A percentile compares a stretch with the other conserved stretches of the same genome.
Evolutionary conservation across 2,797 vertebrate genomes (phyloP).

Genomic region (Falco novaeseelandiae): DNA sequence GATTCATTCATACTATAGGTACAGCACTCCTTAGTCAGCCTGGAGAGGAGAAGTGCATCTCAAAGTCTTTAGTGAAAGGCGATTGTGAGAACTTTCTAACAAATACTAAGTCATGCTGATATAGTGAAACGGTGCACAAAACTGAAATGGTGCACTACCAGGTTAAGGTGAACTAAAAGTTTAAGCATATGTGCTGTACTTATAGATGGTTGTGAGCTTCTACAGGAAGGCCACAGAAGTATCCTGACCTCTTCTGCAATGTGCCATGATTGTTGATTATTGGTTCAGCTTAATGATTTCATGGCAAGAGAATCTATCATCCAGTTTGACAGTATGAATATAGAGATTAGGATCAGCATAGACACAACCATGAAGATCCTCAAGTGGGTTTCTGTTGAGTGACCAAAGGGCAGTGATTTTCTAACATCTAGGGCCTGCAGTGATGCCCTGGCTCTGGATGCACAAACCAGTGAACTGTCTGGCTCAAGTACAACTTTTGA

Average conservation of each 20-base stretch:
- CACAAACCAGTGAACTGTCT: neutral
- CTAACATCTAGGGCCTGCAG: neutral
- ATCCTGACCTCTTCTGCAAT: neutral
- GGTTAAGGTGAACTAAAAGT: neutral
- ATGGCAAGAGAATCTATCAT: neutral
- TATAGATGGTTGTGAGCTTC: neutral
- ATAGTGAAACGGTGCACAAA: neutral
- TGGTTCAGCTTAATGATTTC: neutral
- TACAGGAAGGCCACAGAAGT: neutral
- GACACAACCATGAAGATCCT: neutral
- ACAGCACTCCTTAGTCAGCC: neutral
- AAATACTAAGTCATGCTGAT: neutral
- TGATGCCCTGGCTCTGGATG: neutral
- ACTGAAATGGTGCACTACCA: neutral
- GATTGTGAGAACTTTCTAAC: neutral
- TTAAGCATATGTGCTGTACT: neutral
- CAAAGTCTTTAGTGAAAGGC: neutral
- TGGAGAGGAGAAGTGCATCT: neutral
- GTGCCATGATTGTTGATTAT: neutral
- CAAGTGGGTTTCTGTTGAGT: neutral
- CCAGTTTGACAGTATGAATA: neutral
- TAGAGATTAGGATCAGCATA: neutral
- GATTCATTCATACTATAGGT: neutral
- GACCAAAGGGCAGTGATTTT: neutral
- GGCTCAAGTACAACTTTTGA: neutral